Evolutionary conservation across 2,888 invertebrate species (phyloP), one percentile per base, ranked within the genome.

Genomic region (Anagyrus pseudococci): DNA sequence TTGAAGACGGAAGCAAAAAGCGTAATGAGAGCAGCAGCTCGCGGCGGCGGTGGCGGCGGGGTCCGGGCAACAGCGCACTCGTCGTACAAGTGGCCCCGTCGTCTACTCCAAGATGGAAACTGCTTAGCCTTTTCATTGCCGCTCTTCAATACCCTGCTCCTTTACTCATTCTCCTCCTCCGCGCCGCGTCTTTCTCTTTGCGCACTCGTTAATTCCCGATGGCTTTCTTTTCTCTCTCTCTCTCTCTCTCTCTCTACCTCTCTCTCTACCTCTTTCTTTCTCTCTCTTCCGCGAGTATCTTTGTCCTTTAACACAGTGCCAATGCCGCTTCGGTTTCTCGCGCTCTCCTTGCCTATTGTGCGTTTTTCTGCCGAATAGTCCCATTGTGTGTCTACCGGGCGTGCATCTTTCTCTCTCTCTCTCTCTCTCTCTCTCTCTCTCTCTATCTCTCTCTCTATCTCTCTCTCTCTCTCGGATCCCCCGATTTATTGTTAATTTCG

Each of bases 311-410:
- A 25, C 68, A 72, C 69, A 70, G 71, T 71, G 70, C 72, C 73
- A n/a, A n/a, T n/a, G n/a, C 73, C 72, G 70, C 75, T 72, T 74
- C 71, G 69, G 66, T 61, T 62, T 40, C 49, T 67, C 69, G 66
- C 67, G 64, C 69, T 59, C 59, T 66, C 67, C 70, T 69, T 70
- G n/a, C 71, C 67, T 15, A 37, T 37, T 44, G 44, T 22, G 19
- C 20, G 20, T 17, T 6, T 22, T 44, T 44, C 44, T 17, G 10
- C 17, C 1, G 33, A 37, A 37, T 13, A 13, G 13, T 37, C 10
- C 15, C 15, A 37, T 37, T 37, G 33, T 15, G 15, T 13, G 33
- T 13, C 3, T 13, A 37, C 2, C 3, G 33, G 15, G 33, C 10
- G 33, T 2, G 4, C 13, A 8, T 37, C 13, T 15, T 10, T 8